phyloP scores from a whole-genome alignment of 2,113 vertebrate genomes.

The Cathartes aura region DNA sequence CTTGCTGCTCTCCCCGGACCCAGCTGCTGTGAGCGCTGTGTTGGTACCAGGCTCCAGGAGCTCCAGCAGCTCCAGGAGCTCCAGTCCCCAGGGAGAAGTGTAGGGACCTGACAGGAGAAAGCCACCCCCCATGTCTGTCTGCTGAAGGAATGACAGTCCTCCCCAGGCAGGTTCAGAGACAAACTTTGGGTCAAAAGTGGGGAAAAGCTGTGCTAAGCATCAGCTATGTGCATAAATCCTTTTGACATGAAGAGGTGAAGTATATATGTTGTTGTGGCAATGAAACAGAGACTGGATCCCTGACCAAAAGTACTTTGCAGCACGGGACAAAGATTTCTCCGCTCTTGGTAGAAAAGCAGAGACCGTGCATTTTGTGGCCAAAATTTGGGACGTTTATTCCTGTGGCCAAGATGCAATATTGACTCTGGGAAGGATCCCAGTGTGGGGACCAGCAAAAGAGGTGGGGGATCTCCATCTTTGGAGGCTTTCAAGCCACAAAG shows the following conservation, averaged over 20 bases:
- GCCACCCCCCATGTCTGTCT: background rate
- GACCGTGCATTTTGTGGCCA: background rate
- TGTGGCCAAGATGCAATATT: background rate
- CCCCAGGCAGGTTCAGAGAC: background rate
- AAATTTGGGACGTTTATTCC: background rate
- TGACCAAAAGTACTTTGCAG: background rate
- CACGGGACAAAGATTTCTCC: background rate
- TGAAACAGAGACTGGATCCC: background rate
- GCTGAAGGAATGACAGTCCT: background rate
- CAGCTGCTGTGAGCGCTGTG: fast-evolving
- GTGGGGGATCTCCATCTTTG: background rate
- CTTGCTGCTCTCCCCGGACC: background rate
- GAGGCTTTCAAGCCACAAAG: background rate
- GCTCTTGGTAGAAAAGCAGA: background rate
- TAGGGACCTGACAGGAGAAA: background rate
- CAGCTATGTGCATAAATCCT: background rate
- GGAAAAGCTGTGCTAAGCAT: background rate
- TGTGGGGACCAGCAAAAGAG: background rate
- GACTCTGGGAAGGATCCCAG: background rate
- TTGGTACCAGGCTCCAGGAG: background rate
- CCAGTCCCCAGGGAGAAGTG: background rate
- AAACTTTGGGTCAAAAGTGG: background rate
- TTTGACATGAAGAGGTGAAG: background rate
- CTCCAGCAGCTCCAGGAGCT: background rate
- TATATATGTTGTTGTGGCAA: too few relatives aligned